Percentiles rank a stretch among this genome's conserved stretches.
Conservation (phyloP, 30 jellyfish, hydroid and myxozoan species). For the Hydra vulgaris region DNA sequence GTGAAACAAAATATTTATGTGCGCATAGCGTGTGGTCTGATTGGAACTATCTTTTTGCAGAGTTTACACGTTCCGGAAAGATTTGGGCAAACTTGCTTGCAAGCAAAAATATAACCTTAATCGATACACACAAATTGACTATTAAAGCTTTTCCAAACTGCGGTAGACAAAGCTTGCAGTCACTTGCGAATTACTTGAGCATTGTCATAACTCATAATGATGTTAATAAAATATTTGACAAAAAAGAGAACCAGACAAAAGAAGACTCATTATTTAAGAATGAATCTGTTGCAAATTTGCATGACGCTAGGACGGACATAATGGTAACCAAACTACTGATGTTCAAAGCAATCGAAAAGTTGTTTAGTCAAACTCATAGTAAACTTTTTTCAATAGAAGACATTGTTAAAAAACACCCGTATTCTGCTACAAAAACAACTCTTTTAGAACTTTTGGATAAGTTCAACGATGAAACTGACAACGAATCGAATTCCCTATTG, state of each 20-base stretch:
- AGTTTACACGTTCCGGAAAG: not conserved
- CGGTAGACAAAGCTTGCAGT: not conserved
- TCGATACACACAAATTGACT: not conserved
- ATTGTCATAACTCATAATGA: not conserved
- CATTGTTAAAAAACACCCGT: not conserved
- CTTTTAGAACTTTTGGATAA: not conserved
- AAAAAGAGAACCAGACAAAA: not conserved
- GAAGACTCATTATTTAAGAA: not conserved
- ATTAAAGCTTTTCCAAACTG: not conserved
- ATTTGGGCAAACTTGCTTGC: not conserved
- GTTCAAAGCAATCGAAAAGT: not conserved
- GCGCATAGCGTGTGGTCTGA: not conserved
- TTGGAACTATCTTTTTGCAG: not conserved
- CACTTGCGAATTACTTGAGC: not conserved
- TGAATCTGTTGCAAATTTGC: not conserved
- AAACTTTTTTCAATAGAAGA: not conserved
- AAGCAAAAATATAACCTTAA: not conserved
- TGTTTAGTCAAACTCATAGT: not conserved
- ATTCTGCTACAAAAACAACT: not conserved
- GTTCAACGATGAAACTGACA: not conserved
- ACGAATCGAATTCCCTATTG: not conserved
- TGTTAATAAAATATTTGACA: not conserved
- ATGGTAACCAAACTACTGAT: not conserved
- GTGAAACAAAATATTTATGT: not conserved
- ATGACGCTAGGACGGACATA: not conserved